phyloP scores from a whole-genome alignment of 2,888 invertebrate genomes.

The Sinotaia quadrata region DNA sequence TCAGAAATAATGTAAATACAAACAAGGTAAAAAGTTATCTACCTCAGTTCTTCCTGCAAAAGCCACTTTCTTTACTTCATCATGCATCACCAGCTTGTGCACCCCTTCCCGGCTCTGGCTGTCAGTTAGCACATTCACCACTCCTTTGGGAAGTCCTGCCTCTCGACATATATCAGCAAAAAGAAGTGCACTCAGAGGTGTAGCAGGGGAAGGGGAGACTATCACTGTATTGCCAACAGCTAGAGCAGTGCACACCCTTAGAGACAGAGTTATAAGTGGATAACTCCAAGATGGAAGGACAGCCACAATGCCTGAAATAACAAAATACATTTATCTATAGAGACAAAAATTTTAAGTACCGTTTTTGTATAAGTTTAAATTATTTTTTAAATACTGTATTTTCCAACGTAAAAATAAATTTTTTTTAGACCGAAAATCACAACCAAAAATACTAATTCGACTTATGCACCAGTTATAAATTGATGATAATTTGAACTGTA shows the following conservation, averaged over 20 bases:
- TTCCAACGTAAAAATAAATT: background rate
- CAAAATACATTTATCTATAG: background rate
- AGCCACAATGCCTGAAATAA: constrained; percentile 71
- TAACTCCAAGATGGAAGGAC: constrained; percentile 73
- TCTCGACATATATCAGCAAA: constrained; percentile 74
- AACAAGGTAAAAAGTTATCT: too few relatives aligned
- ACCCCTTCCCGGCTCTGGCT: constrained; percentile 12
- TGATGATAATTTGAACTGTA: too few relatives aligned
- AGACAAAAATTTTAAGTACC: background rate
- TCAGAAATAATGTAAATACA: too few relatives aligned
- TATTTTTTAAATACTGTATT: background rate
- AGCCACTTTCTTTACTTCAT: constrained; percentile 71
- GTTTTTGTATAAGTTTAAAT: background rate
- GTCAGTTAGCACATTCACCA: constrained; percentile 73
- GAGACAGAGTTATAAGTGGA: constrained; percentile 74
- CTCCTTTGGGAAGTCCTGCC: constrained; percentile 74
- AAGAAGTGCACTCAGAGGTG: constrained; percentile 72
- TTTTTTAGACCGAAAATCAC: too few relatives aligned
- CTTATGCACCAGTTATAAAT: too few relatives aligned
- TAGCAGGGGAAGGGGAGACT: constrained; percentile 73
- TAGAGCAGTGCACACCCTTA: constrained; percentile 74
- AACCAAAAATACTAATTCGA: too few relatives aligned
- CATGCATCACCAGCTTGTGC: constrained; percentile 65
- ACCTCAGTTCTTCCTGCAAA: constrained; percentile 72
- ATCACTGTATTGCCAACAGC: constrained; percentile 75